A percentile compares a stretch with the other conserved stretches of the same genome.
Evolutionary conservation across 2,113 vertebrate species (phyloP).

Genomic region (Brachypteracias leptosomus): DNA sequence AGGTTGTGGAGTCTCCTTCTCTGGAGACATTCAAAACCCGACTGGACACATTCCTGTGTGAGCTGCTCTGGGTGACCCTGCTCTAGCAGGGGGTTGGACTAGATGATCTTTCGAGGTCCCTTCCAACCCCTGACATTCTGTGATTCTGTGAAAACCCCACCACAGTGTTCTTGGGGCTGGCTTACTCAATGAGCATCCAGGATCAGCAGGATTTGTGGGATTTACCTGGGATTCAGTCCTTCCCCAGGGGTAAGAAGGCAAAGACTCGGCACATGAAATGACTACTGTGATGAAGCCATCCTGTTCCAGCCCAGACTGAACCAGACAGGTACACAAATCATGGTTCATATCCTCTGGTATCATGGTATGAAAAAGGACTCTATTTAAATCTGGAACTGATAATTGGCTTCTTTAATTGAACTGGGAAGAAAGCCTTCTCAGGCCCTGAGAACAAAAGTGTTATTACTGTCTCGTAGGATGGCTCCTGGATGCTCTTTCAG

Average conservation of each 20-base stretch:
- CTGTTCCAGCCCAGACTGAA: not conserved
- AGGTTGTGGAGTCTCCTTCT: too few species aligned
- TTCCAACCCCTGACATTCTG: too few species aligned
- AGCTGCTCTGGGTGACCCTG: too few species aligned
- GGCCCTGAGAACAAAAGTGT: not conserved
- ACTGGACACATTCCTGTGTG: too few species aligned
- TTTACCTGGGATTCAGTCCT: not conserved
- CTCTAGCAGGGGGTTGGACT: too few species aligned
- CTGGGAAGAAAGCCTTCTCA: not conserved
- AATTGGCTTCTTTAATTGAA: not conserved
- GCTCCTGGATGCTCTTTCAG: not conserved
- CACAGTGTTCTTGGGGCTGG: not conserved
- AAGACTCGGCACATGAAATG: not conserved
- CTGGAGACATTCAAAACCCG: too few species aligned
- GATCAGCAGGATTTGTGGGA: not conserved
- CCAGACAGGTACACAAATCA: not conserved
- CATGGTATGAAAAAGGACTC: not conserved
- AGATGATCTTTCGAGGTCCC: too few species aligned
- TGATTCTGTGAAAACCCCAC: not conserved
- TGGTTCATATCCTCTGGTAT: not conserved
- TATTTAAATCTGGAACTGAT: not conserved
- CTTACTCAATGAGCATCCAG: not conserved
- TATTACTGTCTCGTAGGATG: not conserved
- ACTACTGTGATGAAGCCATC: not conserved
- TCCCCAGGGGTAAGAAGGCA: not conserved